Conservation (phyloP, 1,140 invertebrate genomes). For the Pseudomyrmex dendroicus region DNA sequence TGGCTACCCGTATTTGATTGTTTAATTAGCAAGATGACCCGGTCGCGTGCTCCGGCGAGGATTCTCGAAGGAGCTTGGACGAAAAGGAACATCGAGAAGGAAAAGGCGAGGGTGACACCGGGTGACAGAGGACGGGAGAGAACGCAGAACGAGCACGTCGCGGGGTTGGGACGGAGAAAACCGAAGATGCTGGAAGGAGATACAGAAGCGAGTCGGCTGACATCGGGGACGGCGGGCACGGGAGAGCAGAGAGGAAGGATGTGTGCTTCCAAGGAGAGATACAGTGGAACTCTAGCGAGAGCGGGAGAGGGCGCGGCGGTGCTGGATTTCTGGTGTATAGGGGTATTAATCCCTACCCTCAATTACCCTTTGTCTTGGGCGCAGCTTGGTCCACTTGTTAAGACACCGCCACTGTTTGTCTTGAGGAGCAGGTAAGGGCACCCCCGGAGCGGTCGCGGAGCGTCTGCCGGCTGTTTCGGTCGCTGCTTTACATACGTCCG, state of each 20-base stretch:
- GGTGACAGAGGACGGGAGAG: constrained; percentile 36
- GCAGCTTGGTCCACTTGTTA: constrained; percentile 86
- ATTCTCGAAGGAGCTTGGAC: constrained; percentile 72
- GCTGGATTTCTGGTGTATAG: constrained; percentile 84
- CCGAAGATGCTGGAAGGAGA: constrained; percentile 63
- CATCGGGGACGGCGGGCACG: constrained; percentile 63
- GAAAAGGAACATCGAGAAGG: constrained; percentile 40
- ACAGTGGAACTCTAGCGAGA: constrained; percentile 73
- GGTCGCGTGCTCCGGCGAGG: constrained; percentile 74
- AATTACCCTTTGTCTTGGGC: constrained; percentile 86
- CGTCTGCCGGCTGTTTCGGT: constrained; percentile 82
- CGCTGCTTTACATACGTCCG: constrained; percentile 84
- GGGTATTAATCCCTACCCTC: constrained; percentile 86
- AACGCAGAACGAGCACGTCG: constrained; percentile 53
- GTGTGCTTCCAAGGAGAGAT: constrained; percentile 64
- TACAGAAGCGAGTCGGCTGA: constrained; percentile 58
- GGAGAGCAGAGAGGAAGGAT: constrained; percentile 54
- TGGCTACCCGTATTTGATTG: constrained; percentile 85
- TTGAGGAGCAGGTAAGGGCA: constrained; percentile 78
- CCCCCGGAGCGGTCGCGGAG: constrained; percentile 79
- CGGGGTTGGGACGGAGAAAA: constrained; percentile 56
- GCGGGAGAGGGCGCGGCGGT: constrained; percentile 43
- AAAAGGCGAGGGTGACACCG: constrained; percentile 34
- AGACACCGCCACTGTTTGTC: constrained; percentile 86
- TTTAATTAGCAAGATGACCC: constrained; percentile 86